Base-by-base conservation (phyloP, 2,113 vertebrate species). In the Spheniscus mendiculus region DNA sequence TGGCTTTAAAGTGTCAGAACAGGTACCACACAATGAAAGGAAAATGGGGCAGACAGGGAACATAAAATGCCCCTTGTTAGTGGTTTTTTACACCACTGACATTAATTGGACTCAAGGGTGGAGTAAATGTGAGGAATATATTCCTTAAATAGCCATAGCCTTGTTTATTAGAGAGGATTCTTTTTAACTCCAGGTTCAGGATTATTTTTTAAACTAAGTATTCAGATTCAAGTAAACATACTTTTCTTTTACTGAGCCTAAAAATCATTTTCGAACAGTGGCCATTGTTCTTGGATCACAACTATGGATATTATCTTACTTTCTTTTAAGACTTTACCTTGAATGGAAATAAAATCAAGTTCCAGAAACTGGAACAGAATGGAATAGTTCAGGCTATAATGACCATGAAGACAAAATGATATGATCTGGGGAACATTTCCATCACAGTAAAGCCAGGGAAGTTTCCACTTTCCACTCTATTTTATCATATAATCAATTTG, bases 381-480 rank as follows among this genome's bases (percentile, higher is more conserved):
- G 44, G 53, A 94, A 92, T 91, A 79, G 6, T 79, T 95, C 80
- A 85, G 58, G 44, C 0, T 1, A 95, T 89, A 95, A 95, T 55
- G 80, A 96, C 66, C 83, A 83, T 79, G 96, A 94, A 90, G 77
- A 90, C 21, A 38, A 89, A 95, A 91, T 76, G 5, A 40, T 78
- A 58, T 90, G 81, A 93, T 66, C 85, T 11, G 72, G 38, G 14
- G 11, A 94, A 72, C 32, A 61, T 82, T 74, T 95, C 26, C 73
- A 86, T 52, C 58, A 73, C 19, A 77, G 67, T 45, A 84, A 49
- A 76, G 14, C 36, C 79, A 82, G 19, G 12, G 21, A 19, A 71
- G 38, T 59, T 94, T 65, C 19, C 4, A 22, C 23, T 88, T 79
- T 67, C n/a, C 5, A 18, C 10, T 58, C 32, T 63, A 19, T 87